Percentiles rank a stretch among this genome's conserved stretches.
Evolutionary conservation across 2,797 vertebrate species (phyloP).

Genomic region (Rhinogobio ventralis): DNA sequence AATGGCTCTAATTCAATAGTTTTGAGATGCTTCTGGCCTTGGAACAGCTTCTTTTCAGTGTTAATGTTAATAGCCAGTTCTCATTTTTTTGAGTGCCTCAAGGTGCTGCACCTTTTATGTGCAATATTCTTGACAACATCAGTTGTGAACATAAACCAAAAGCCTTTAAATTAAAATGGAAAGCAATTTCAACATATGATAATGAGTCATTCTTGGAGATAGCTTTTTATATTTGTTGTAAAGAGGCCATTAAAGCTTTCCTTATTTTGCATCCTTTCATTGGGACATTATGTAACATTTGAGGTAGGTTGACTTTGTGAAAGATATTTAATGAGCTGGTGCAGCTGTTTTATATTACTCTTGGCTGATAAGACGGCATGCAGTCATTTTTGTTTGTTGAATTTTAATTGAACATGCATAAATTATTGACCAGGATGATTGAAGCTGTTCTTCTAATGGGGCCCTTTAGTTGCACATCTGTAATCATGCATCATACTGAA

Average conservation of each 20-base stretch:
- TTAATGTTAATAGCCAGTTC: neutral
- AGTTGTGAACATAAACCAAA: neutral
- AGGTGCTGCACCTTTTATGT: slow-evolving; percentile 4
- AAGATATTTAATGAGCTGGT: slow-evolving; percentile 34
- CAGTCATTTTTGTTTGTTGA: neutral
- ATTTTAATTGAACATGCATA: neutral
- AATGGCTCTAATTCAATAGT: slow-evolving; percentile 1
- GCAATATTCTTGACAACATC: neutral
- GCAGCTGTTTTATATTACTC: slow-evolving; percentile 20
- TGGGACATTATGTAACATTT: slow-evolving; percentile 26
- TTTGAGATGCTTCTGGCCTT: neutral
- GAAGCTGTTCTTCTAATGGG: slow-evolving; percentile 4
- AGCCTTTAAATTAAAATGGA: neutral
- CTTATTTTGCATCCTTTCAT: neutral
- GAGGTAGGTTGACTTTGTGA: slow-evolving; percentile 59
- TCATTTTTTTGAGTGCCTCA: neutral
- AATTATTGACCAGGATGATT: slow-evolving; percentile 3
- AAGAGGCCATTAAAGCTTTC: neutral
- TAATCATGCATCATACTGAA: neutral
- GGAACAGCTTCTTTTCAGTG: neutral
- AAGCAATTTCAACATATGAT: slow-evolving; percentile 5
- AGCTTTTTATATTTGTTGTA: neutral
- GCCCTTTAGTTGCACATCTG: slow-evolving; percentile 8
- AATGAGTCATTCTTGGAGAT: neutral
- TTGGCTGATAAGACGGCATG: neutral